Percentiles rank a stretch among this genome's conserved stretches.
Conservation (phyloP, 2,113 vertebrate genomes). For the Monopterus albus region DNA sequence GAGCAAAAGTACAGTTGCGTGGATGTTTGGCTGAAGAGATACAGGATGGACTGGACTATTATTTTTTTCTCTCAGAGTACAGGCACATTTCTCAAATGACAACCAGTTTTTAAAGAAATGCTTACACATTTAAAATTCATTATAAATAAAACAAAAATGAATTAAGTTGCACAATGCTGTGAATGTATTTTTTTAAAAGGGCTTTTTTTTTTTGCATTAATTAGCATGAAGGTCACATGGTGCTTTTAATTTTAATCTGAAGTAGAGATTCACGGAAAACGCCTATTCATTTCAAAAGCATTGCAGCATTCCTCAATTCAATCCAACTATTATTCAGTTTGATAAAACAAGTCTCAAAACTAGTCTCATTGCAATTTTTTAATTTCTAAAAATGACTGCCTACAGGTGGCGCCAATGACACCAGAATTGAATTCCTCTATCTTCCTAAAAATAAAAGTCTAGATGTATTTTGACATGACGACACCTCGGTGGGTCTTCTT, state of each 20-base stretch:
- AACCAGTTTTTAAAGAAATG: background rate
- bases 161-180: constrained; percentile 29
- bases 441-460: constrained; percentile 71
- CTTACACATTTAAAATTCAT: background rate
- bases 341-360: constrained; percentile 38
- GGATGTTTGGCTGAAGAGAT: background rate
- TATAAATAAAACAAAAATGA: background rate
- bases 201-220: constrained; percentile 21
- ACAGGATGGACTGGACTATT: background rate
- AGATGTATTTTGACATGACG: constrained; percentile 34
- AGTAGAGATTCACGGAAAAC: background rate
- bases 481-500: background rate
- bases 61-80: background rate
- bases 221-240: background rate
- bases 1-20: background rate
- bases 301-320: background rate
- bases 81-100: background rate
- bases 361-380: constrained; percentile 74
- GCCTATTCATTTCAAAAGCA: background rate
- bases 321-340: background rate
- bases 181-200: constrained; percentile 31
- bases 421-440: constrained; percentile 63
- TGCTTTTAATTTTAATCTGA: background rate
- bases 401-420: constrained; percentile 89
- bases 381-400: constrained; percentile 85